Percentiles rank a stretch among this genome's conserved stretches.
Evolutionary conservation across 2,113 vertebrate genomes (phyloP).

Genomic region (Actenoides lindsayi): DNA sequence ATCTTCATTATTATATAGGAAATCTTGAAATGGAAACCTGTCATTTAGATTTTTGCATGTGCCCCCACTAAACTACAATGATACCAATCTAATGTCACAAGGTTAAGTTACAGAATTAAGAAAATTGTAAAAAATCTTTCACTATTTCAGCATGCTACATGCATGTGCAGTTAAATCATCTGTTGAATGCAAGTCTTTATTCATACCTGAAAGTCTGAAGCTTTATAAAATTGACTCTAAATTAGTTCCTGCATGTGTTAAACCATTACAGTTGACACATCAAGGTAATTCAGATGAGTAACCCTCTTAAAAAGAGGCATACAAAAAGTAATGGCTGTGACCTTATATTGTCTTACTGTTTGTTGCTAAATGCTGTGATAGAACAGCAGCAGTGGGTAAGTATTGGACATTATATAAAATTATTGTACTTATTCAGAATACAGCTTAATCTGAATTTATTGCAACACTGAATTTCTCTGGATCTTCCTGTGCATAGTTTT

Average conservation of each 20-base stretch:
- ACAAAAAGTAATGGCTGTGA: background rate
- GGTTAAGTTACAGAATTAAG: background rate
- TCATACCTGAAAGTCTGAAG: background rate
- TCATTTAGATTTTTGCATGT: background rate
- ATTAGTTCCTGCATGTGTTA: background rate
- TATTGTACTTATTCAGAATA: background rate
- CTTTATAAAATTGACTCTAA: background rate
- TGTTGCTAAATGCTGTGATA: background rate
- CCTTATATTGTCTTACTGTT: background rate
- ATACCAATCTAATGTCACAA: background rate
- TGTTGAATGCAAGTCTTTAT: background rate
- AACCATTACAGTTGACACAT: background rate
- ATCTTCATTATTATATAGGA: background rate
- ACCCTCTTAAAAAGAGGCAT: background rate
- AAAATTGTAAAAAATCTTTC: background rate
- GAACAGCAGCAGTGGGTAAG: background rate
- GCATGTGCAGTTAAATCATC: background rate
- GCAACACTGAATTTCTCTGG: background rate
- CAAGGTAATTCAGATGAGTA: background rate
- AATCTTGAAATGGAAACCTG: background rate
- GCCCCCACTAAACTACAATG: background rate
- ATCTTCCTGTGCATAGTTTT: background rate
- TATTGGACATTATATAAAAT: background rate
- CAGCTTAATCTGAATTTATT: background rate
- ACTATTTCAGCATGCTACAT: background rate